phyloP scores from a whole-genome alignment of 1,140 invertebrate genomes.

The Pachyrhynchus sulphureomaculatus region DNA sequence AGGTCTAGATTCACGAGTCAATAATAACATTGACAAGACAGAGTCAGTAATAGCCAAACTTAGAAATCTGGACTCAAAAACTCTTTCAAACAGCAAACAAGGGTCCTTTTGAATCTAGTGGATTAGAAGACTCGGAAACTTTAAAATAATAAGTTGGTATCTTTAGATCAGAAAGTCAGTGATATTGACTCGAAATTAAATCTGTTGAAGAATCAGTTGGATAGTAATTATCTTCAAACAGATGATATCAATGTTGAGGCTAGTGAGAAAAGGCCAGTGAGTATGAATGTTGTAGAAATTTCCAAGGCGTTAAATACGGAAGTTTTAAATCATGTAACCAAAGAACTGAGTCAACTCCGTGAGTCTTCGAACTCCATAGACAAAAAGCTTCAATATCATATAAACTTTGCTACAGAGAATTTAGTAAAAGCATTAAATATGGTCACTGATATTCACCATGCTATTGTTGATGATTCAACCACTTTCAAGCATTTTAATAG shows the following conservation, averaged over 20 bases:
- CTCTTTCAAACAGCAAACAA: slow-evolving; percentile 56
- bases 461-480: slow-evolving; percentile 65
- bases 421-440: slow-evolving; percentile 73
- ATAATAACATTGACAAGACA: slow-evolving; percentile 81
- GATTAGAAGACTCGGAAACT: background rate
- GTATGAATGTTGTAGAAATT: slow-evolving; percentile 75
- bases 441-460: slow-evolving; percentile 79
- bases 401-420: slow-evolving; percentile 78
- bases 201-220: slow-evolving; percentile 75
- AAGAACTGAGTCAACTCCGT: slow-evolving; percentile 71
- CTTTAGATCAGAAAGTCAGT: slow-evolving; percentile 78
- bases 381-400: slow-evolving; percentile 80
- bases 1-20: slow-evolving; percentile 73
- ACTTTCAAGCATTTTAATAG: slow-evolving; percentile 37
- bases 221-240: slow-evolving; percentile 74
- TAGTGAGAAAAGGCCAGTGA: slow-evolving; percentile 80
- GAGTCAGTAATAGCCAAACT: slow-evolving; percentile 77
- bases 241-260: slow-evolving; percentile 82
- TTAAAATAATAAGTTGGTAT: slow-evolving; percentile 50
- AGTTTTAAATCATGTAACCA: slow-evolving; percentile 71
- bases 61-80: slow-evolving; percentile 68
- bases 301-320: slow-evolving; percentile 76
- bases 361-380: slow-evolving; percentile 77
- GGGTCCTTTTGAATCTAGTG: slow-evolving; percentile 21
- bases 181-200: slow-evolving; percentile 78